Base-by-base conservation (phyloP, 2,797 vertebrate genomes). In the Siniperca obscura region DNA sequence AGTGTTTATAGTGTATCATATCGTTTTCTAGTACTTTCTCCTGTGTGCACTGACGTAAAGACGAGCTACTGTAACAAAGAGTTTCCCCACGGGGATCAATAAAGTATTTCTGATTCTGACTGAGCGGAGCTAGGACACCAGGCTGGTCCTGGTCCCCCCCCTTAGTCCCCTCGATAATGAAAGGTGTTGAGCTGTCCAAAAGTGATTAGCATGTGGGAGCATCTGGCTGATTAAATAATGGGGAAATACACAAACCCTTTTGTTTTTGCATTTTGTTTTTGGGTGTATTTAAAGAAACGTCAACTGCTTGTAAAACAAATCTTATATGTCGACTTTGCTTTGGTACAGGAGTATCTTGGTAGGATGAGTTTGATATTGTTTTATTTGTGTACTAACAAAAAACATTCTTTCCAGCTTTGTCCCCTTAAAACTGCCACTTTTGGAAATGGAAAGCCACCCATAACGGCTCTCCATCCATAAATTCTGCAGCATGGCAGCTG, bases 171-270 rank as follows among this genome's bases (percentile, higher is more conserved):
- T 65, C 72, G 53, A 78, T 90, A 90, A 90, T 89, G 84, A 85
- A 86, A 70, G 71, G 76, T 73, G 73, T 71, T 62, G 80, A 86
- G 89, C 80, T 77, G 84, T 85, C 90, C 84, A 89, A 87, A 85
- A 87, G 88, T 89, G 83, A 94, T 92, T 93, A 93, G 88, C 87
- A 88, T 90, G 92, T 90, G 90, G 86, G 66, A 89, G 86, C 74
- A 89, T 79, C 62, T 88, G 80, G 69, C 78, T 91, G 80, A 92
- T 86, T 87, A 87, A 89, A 91, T 87, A 86, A 82, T 85, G 53
- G 70, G 34, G 34, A 81, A 73, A 90, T 76, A 74, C 74, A 86
- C 80, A 70, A 76, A 78, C 34, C 56, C 46, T 40, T 30, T 30
- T 40, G 52, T 40, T 52, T 68, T 64, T 83, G 25, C 53, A 40